Base-by-base conservation (phyloP, 2,113 vertebrate species). In the Leptocoma aspasia region DNA sequence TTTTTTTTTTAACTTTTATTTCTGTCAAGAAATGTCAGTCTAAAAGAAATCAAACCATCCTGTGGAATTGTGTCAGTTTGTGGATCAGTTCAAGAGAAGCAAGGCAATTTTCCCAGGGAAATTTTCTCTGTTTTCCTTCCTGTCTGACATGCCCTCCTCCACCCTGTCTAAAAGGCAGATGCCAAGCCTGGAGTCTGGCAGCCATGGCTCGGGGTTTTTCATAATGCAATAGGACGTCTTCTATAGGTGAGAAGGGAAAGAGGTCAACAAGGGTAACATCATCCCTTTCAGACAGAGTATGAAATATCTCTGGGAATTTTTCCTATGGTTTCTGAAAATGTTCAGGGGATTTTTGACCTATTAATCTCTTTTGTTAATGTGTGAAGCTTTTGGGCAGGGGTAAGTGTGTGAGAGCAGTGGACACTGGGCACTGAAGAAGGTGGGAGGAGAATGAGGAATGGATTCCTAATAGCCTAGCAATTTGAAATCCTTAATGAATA, bases 41-140 rank as follows among this genome's bases (percentile, higher is more conserved):
- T 72, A 70, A 42, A 91, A 79, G 59, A 94, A 88, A 87, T 85
- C 61, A 90, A 94, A 95, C 65, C 59, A 80, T 85, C 45, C 50
- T 69, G 41, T 41, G 79, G 78, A 72, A 72, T 28, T 0, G 0
- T 87, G 52, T 76, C 70, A 82, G 19, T 95, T 22, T 75, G 64
- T 66, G 57, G 60, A 64, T 84, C 33, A 31, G 24, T 28, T 82
- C 70, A 85, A 57, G 31, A 90, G 61, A 93, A 85, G 60, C 9
- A 56, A 79, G 61, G 28, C 41, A 57, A 26, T 82, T 82, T 94
- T 96, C 24, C 26, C 20, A 72, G 41, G 17, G 57, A 76, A 61
- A 18, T 89, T 50, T 68, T 82, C 49, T 65, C 41, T 68, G 15
- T 47, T 87, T 91, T 78, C 35, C 42, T 70, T 95, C 44, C 39